Conservation (phyloP, 2,888 invertebrate species). For the Prostheceraeus crozeri region DNA sequence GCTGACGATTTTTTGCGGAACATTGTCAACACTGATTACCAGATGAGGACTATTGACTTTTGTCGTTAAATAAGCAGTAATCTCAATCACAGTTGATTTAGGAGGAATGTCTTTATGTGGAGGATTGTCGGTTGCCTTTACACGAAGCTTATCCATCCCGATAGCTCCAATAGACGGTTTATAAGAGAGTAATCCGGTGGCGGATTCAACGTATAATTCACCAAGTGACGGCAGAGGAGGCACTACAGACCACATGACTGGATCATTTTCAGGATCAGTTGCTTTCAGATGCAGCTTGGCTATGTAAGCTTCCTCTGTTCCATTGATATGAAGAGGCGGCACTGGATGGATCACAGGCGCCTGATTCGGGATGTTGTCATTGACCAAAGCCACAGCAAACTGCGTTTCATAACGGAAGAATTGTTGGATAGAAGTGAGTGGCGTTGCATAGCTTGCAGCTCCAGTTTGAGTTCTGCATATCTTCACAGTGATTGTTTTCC, state of each 20-base stretch:
- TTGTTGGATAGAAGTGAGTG: not conserved
- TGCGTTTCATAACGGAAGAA: slow-evolving; percentile 4
- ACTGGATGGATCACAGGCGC: not conserved
- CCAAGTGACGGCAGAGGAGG: not conserved
- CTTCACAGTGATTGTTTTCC: too few relatives aligned
- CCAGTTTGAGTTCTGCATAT: too few relatives aligned
- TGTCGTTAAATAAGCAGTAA: too few relatives aligned
- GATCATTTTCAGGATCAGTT: not conserved
- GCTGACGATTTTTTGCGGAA: too few relatives aligned
- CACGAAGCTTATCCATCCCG: not conserved
- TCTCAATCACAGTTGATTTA: too few relatives aligned
- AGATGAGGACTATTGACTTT: too few relatives aligned
- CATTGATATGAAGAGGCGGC: not conserved
- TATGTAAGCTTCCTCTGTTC: not conserved
- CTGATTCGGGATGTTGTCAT: not conserved
- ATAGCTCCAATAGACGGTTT: not conserved
- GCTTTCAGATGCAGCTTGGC: not conserved
- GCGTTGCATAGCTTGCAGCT: too few relatives aligned
- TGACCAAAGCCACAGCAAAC: not conserved
- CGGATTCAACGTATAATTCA: not conserved
- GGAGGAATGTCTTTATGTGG: too few relatives aligned
- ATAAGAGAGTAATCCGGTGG: not conserved
- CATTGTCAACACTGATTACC: too few relatives aligned
- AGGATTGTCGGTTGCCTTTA: too few relatives aligned
- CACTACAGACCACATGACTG: not conserved